A percentile compares a stretch with the other conserved stretches of the same genome.
Conservation (phyloP, 2,113 vertebrate genomes). For the Dasyurus viverrinus region DNA sequence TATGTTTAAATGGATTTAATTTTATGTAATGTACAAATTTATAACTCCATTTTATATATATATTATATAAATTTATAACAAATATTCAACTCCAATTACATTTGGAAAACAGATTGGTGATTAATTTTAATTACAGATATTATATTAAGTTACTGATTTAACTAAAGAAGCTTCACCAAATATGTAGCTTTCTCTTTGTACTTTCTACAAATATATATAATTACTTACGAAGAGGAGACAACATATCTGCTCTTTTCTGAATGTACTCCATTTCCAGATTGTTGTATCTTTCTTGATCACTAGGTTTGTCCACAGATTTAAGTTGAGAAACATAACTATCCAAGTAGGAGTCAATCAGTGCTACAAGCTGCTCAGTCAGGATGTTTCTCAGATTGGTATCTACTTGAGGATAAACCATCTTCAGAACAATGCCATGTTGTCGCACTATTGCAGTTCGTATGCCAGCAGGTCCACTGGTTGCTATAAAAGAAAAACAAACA, state of each 20-base stretch:
- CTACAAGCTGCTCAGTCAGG: conserved; percentile 93
- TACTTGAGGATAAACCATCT: conserved; percentile 91
- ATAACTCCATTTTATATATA: too few relatives aligned
- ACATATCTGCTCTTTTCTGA: conserved; percentile 91
- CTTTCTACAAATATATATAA: background rate
- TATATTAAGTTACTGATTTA: background rate
- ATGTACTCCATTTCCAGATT: conserved; percentile 93
- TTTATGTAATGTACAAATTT: background rate
- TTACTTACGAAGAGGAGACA: conserved; percentile 92
- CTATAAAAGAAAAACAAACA: conserved; percentile 78
- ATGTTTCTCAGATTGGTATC: conserved; percentile 90
- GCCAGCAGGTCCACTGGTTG: conserved; percentile 83
- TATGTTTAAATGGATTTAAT: background rate
- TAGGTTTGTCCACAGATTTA: conserved; percentile 88
- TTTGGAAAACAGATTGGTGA: background rate
- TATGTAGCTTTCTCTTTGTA: background rate
- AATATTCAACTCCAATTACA: background rate
- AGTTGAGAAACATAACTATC: conserved; percentile 93
- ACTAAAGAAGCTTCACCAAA: rapidly evolving
- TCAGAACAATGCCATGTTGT: conserved; percentile 92
- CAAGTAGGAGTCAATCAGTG: conserved; percentile 91
- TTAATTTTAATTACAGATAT: background rate
- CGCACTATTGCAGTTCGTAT: conserved; percentile 86
- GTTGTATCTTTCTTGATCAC: conserved; percentile 90
- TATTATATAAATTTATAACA: background rate